phyloP scores from a whole-genome alignment of 2,113 vertebrate species.

The Rhipidura dahli region DNA sequence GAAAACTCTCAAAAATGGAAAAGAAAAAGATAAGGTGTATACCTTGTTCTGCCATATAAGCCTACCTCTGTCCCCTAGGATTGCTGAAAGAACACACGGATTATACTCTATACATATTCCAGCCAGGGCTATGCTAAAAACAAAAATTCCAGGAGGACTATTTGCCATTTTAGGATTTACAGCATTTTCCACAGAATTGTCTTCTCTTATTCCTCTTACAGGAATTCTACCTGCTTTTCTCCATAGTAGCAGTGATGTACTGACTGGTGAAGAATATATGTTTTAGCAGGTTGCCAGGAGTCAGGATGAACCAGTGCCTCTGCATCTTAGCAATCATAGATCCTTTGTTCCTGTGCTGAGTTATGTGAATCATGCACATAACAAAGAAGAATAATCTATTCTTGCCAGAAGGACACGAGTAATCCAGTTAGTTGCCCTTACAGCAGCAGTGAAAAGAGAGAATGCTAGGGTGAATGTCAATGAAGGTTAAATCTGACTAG shows the following conservation, averaged over 20 bases:
- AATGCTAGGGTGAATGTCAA: not conserved
- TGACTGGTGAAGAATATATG: not conserved
- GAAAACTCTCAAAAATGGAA: not conserved
- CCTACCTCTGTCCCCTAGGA: not conserved
- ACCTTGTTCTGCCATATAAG: not conserved
- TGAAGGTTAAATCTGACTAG: not conserved
- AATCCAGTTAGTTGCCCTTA: slow-evolving; percentile 15
- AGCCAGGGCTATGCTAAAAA: not conserved
- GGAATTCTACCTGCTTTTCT: not conserved
- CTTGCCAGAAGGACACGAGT: not conserved
- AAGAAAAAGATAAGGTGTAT: not conserved
- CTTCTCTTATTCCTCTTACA: not conserved
- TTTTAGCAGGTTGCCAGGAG: not conserved
- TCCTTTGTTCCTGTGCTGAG: not conserved
- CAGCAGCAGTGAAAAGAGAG: not conserved
- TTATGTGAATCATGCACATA: not conserved
- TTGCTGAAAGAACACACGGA: not conserved
- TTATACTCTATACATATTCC: not conserved
- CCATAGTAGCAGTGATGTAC: not conserved
- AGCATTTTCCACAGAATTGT: not conserved
- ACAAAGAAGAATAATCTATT: not conserved
- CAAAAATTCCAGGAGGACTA: not conserved
- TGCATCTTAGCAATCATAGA: slow-evolving; percentile 3
- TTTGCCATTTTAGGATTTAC: not conserved
- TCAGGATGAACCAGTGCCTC: not conserved